Evolutionary conservation across 2,888 invertebrate species (phyloP), one percentile per base, ranked within the genome.

Genomic region (Psococerastis gibbosa): DNA sequence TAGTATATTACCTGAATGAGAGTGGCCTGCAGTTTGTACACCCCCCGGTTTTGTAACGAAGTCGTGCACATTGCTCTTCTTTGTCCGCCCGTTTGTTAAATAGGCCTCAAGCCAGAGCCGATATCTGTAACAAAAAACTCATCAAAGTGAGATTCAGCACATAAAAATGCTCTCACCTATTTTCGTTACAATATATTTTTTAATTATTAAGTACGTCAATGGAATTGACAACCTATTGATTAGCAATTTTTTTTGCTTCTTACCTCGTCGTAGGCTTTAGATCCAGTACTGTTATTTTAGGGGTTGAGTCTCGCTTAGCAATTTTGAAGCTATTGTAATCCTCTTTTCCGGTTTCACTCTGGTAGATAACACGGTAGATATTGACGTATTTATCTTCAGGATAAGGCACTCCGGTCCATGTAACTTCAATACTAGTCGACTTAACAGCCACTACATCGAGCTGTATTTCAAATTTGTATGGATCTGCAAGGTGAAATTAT

Each of bases 351-450:
- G 71, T 69, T 56, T 78, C 79, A 53, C 75, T 77, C 57, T 79
- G 77, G 59, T 80, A 81, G 50, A 85, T 83, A 1, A 84, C 84
- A 44, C 87, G 71, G 63, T 82, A 88, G 53, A 89, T 84, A 51
- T 87, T 81, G 42, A 89, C 83, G 64, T 79, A 88, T 58, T 88
- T 83, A 58, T 88, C 87, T 49, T 85, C 81, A 0, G 89, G 89
- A 51, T 81, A 75, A 0, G 89, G 89, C 0, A 89, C 77, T 1
- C 89, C 89, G 41, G 67, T 73, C 84, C 87, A 88, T 3, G 71
- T 69, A 4, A 89, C 69, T 54, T 83, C 83, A 0, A 81, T 78
- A 8, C 78, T 77, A 43, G 74, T 75, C 0, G 82, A 69, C 50
- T 83, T 83, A 0, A 87, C 73, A 47, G 78, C 70, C 11, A 75